These are phyloP conservation scores for Whitmania pigra DNA, from an alignment of 1,140 invertebrate species.

Conservation along the genomic window DNA sequence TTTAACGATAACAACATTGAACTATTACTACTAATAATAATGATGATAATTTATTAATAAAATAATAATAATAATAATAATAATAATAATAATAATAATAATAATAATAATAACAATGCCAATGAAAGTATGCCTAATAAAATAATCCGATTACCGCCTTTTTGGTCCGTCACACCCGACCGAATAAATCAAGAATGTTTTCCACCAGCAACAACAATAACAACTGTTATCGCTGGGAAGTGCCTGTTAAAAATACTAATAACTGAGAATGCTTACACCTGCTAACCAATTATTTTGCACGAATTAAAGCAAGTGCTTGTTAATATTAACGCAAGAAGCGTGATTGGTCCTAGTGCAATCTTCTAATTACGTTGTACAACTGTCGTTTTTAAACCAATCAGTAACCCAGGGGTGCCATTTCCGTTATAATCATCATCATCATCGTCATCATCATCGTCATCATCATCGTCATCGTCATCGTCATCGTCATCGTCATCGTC, in stretches of 20 bases:
- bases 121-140: background rate
- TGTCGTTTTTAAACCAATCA: background rate
- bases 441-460: background rate
- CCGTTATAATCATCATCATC: background rate
- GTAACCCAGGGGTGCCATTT: background rate
- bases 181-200: background rate
- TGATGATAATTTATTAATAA: background rate
- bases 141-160: background rate
- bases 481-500: background rate
- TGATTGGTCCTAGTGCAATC: background rate
- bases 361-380: background rate
- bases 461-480: background rate
- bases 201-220: background rate
- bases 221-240: background rate
- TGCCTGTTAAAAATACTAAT: background rate
- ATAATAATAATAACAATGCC: background rate
- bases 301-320: background rate
- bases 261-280: background rate
- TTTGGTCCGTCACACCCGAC: background rate
- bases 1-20: background rate
- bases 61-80: slow-evolving; percentile 13
- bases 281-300: background rate
- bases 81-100: background rate
- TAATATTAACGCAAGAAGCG: background rate
- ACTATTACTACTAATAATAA: slow-evolving; percentile 5